Base-by-base conservation (phyloP, 2,113 vertebrate genomes). In the Pomatostomus ruficeps region DNA sequence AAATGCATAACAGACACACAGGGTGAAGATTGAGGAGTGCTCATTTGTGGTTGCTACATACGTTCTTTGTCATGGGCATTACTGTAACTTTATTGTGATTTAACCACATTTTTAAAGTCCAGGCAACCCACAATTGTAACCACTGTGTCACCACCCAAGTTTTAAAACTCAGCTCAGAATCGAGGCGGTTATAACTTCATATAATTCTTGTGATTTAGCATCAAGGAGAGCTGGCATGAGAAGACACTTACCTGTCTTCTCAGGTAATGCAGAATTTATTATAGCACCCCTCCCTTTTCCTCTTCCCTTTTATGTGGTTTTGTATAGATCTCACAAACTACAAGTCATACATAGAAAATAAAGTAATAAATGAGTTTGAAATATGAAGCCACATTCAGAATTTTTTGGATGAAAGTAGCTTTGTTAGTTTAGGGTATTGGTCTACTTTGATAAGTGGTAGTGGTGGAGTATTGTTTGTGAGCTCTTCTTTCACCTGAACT, bases 251-350 rank as follows among this genome's bases (percentile, higher is more conserved):
- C 8, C 7, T 83, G 23, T 57, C 36, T 83, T 86, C 42, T 62
- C 65, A 81, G 55, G n/a, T 61, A 72, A 77, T 42, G 46, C 21
- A 72, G 75, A 63, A 29, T 89, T 93, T 75, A 63, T 80, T 62
- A 66, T 3, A 58, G 33, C 33, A 67, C 38, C 11, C 21, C 6
- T 65, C 38, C n/a, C 36, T 79, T 90, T 74, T 67, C 35, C 36
- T 74, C 19, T 79, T 79, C 28, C 4, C 11, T 42, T 67, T 13
- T 38, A 11, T 66, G 36, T 55, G 36, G 35, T 49, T 94, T 94
- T 76, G 18, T 77, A 35, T 14, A 58, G 55, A 55, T 46, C 14
- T 86, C 33, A 28, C 22, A 42, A 73, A 52, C 45, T 57, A 29
- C 0, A 6, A 65, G 31, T 52, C 36, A 20, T 21, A 9, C 0